phyloP scores from a whole-genome alignment of 2,113 vertebrate genomes.

The Equus przewalskii region DNA sequence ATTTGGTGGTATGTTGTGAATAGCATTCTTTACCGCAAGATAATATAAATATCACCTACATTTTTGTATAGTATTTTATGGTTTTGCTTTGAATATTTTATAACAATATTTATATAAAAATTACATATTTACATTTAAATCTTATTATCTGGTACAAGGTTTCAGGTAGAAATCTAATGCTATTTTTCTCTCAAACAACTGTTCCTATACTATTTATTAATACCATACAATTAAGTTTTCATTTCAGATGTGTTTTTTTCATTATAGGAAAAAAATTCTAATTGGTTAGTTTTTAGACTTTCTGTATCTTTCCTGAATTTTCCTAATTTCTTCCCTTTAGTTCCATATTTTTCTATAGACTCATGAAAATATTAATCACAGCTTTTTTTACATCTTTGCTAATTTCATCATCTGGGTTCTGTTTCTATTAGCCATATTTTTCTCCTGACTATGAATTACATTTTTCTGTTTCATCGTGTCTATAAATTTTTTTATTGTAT shows the following conservation, averaged over 20 bases:
- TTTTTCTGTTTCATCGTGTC: not conserved
- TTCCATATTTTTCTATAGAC: not conserved
- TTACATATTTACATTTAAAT: not conserved
- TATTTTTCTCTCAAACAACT: not conserved
- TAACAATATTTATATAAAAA: not conserved
- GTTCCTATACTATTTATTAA: not conserved
- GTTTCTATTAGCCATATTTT: not conserved
- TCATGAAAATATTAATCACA: not conserved
- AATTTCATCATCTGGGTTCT: not conserved
- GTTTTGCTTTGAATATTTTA: not conserved
- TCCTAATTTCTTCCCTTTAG: not conserved
- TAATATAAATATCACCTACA: not conserved
- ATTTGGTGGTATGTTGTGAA: not conserved
- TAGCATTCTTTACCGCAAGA: not conserved
- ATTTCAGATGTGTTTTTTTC: slow-evolving; percentile 11
- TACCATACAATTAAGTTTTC: not conserved
- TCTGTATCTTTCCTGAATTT: not conserved
- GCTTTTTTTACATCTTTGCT: not conserved
- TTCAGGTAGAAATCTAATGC: not conserved
- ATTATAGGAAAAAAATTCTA: not conserved
- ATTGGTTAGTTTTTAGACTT: not conserved
- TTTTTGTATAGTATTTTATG: not conserved
- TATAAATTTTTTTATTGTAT: not conserved
- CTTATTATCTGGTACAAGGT: not conserved
- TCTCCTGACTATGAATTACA: not conserved